Base-by-base conservation (phyloP, 92 coral and sea anemone genomes). In the Umimayanthus chanpuru region DNA sequence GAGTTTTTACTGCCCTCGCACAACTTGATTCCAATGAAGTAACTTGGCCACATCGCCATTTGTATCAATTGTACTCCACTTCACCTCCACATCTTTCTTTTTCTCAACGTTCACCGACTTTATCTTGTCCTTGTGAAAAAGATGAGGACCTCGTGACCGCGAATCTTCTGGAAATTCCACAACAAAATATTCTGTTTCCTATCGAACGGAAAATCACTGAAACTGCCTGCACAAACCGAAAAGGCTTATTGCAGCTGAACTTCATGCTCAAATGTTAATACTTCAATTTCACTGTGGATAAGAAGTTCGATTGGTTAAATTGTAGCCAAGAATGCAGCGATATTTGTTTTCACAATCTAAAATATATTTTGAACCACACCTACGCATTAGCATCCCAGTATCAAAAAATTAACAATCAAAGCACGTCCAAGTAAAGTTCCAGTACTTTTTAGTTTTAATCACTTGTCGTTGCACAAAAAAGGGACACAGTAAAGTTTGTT, bases 141-240 rank as follows among this genome's bases (percentile, higher is more conserved):
- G 47, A 40, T 53, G 74, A 1, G 76, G 86, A 25, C 86, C 86
- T 50, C 86, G 75, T 25, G 86, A 81, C 25, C 70, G 65, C 70
- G 36, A 26, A 72, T 81, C 74, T 29, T 81, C 86, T 50, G 72
- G 72, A 66, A 66, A 66, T 20, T 66, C 72, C 72, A 66, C 72
- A 66, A 66, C 72, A 28, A 66, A 66, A 66, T 66, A 66, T 66
- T 66, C 72, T 66, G 72, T n/a, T n/a, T n/a, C n/a, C n/a, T n/a
- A n/a, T n/a, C n/a, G n/a, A n/a, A n/a, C n/a, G n/a, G n/a, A n/a
- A n/a, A n/a, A n/a, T n/a, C n/a, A n/a, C n/a, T n/a, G 20, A 66
- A 66, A 26, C 72, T 18, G 28, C 72, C 12, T 66, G 26, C 72
- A 18, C 72, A 66, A 66, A 66, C 29, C 72, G 72, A 66, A 66